phyloP scores from a whole-genome alignment of 2,888 invertebrate genomes.

The Parnassius apollo region DNA sequence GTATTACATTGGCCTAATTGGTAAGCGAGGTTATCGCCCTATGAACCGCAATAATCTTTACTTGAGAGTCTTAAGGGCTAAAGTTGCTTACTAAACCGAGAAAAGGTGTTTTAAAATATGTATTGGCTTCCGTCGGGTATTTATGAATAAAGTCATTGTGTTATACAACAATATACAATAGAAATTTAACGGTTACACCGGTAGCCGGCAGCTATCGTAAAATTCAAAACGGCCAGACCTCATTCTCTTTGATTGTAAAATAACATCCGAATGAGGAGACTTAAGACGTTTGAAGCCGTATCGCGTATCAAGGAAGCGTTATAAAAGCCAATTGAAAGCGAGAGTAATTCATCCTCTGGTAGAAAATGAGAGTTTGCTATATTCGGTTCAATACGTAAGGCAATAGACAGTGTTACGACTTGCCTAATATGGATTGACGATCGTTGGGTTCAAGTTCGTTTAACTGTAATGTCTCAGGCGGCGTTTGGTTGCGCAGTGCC shows the following conservation, averaged over 20 bases:
- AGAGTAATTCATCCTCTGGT: conserved; percentile 17
- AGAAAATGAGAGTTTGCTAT: conserved; percentile 30
- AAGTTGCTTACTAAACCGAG: conserved; percentile 3
- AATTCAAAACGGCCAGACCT: conserved; percentile 39
- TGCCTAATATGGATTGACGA: conserved; percentile 49
- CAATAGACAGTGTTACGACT: conserved; percentile 31
- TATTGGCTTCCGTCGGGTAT: conserved; percentile 17
- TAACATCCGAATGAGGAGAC: conserved; percentile 26
- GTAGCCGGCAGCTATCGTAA: conserved; percentile 49
- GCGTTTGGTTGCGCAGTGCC: conserved; percentile 66
- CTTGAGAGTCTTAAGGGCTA: not conserved
- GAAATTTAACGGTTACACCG: conserved; percentile 38
- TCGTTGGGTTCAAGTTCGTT: conserved; percentile 60
- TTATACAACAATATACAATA: conserved; percentile 20
- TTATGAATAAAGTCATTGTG: conserved; percentile 26
- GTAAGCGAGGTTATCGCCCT: not conserved
- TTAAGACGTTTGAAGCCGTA: conserved; percentile 55
- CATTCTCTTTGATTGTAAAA: conserved; percentile 38
- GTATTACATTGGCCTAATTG: conserved; percentile 1
- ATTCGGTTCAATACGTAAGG: conserved; percentile 24
- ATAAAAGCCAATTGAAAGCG: conserved; percentile 31
- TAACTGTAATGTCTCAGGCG: conserved; percentile 49
- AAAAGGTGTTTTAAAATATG: conserved; percentile 15
- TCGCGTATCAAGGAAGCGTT: conserved; percentile 46
- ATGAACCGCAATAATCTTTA: not conserved